Evolutionary conservation across 2,888 invertebrate species (phyloP).

Genomic region (Idaea straminata): DNA sequence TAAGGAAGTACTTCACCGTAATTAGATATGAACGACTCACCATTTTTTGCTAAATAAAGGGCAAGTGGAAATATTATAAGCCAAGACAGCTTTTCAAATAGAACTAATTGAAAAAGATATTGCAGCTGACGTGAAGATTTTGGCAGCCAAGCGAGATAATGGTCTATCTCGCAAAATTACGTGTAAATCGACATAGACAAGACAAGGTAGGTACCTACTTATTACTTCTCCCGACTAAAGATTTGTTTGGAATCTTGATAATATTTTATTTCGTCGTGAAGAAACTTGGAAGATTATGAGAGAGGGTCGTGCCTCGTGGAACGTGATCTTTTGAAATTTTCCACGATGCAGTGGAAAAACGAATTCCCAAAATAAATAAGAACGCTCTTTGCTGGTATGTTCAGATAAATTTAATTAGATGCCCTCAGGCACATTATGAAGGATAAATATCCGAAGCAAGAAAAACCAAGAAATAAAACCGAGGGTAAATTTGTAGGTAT

Average conservation of each 20-base stretch:
- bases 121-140: conserved; percentile 7
- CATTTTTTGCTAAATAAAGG: conserved; percentile 33
- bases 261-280: neutral
- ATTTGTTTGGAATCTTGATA: neutral
- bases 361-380: conserved; percentile 44
- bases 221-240: neutral
- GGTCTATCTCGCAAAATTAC: neutral
- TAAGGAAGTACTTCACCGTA: conserved; percentile 57
- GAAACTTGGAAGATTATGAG: neutral
- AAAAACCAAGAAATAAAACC: neutral
- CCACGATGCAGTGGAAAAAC: conserved; percentile 40
- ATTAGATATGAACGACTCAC: conserved; percentile 52
- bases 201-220: neutral
- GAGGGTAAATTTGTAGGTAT: neutral
- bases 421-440: conserved; percentile 33
- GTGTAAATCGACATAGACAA: neutral
- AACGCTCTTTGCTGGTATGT: conserved; percentile 46
- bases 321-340: conserved; percentile 20
- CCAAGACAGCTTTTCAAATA: conserved; percentile 23
- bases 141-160: neutral
- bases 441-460: neutral
- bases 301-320: neutral
- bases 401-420: conserved; percentile 60
- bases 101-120: conserved; percentile 2
- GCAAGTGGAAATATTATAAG: conserved; percentile 34